These are phyloP conservation scores for Toxotes chatareus DNA, from an alignment of 2,113 vertebrate genomes.

Conservation along the genomic window DNA sequence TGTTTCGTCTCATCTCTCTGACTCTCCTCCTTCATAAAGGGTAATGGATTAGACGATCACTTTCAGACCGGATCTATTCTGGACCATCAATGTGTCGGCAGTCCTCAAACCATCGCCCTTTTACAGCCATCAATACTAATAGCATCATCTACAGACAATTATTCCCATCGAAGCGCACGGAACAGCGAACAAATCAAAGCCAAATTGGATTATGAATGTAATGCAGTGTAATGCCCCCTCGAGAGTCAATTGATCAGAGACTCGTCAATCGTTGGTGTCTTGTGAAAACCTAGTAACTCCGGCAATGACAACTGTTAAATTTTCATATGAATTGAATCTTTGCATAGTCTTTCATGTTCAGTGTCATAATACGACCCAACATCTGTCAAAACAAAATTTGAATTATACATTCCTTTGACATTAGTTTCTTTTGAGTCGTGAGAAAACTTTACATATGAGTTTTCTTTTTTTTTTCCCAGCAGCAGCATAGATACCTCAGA, in stretches of 20 bases:
- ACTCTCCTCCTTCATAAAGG: slow-evolving; percentile 79
- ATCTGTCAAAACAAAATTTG: not conserved
- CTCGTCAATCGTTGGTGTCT: slow-evolving; percentile 78
- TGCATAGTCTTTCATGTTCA: slow-evolving; percentile 10
- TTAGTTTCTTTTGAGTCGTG: not conserved
- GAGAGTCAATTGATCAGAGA: slow-evolving; percentile 84
- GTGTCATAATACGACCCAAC: not conserved
- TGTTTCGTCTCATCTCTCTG: slow-evolving; percentile 48
- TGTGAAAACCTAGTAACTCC: slow-evolving; percentile 68
- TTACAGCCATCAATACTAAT: slow-evolving; percentile 86
- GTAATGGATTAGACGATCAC: slow-evolving; percentile 83
- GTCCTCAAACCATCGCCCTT: slow-evolving; percentile 83
- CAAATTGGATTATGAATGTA: slow-evolving; percentile 86
- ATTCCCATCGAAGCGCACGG: slow-evolving; percentile 83
- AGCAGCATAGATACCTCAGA: slow-evolving; percentile 19
- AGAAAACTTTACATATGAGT: not conserved
- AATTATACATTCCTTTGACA: not conserved
- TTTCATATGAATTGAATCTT: slow-evolving; percentile 29
- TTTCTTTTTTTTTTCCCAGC: not conserved
- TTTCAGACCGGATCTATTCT: slow-evolving; percentile 80
- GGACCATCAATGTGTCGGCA: slow-evolving; percentile 82
- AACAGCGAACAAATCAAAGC: slow-evolving; percentile 86
- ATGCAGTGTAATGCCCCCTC: slow-evolving; percentile 81
- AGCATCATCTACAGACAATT: slow-evolving; percentile 85
- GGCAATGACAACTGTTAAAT: slow-evolving; percentile 55